A percentile compares a stretch with the other conserved stretches of the same genome.
phyloP scores from a whole-genome alignment of 2,797 vertebrate species.

The Eulemur albifrons region DNA sequence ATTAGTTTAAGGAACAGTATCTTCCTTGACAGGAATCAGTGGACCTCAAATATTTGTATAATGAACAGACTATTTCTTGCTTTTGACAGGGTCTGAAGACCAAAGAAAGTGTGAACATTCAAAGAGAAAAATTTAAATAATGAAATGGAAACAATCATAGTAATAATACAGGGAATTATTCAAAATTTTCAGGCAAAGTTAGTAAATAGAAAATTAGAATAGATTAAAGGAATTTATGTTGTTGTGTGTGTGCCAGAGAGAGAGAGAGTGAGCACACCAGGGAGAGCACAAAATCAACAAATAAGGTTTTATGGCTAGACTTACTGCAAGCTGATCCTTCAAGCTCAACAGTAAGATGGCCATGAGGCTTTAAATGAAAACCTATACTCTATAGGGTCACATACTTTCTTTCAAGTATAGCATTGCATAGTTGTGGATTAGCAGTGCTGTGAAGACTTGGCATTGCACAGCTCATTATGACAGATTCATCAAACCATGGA shows the following conservation, averaged over 20 bases:
- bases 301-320: background rate
- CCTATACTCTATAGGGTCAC: background rate
- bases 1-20: background rate
- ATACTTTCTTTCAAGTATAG: slow-evolving; percentile 23
- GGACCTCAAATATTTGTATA: background rate
- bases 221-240: background rate
- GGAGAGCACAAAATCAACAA: background rate
- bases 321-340: slow-evolving; percentile 6
- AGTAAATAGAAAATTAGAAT: background rate
- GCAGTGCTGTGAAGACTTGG: background rate
- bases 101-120: background rate
- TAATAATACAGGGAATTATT: background rate
- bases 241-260: background rate
- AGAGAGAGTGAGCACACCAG: background rate
- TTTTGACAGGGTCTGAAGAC: background rate
- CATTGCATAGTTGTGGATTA: background rate
- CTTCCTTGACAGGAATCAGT: background rate
- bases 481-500: background rate
- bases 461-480: background rate
- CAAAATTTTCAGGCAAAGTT: background rate
- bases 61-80: background rate
- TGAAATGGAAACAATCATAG: background rate
- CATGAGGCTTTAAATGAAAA: slow-evolving; percentile 20
- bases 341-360: background rate
- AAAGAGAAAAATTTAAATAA: background rate